Evolutionary conservation across 1,140 invertebrate species (phyloP).

Genomic region (Neodiprion virginianus): DNA sequence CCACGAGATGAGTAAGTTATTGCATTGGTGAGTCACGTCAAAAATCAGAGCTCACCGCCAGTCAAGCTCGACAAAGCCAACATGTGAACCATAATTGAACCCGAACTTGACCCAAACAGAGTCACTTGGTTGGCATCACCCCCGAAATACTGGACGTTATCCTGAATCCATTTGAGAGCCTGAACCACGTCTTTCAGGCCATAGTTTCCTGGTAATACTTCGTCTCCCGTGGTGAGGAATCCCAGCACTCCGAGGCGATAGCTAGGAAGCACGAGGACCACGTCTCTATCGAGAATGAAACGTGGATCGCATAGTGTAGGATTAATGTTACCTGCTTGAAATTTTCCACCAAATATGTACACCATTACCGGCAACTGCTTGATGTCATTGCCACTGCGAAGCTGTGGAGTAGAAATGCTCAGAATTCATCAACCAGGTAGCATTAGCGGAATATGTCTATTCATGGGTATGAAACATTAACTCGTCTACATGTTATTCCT

Average conservation of each 20-base stretch:
- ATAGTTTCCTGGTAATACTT: constrained; percentile 36
- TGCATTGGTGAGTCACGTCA: neutral
- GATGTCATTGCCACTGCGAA: neutral
- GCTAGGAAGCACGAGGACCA: neutral
- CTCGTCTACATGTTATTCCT: too few relatives aligned
- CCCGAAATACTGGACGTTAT: constrained; percentile 57
- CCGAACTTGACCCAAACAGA: constrained; percentile 55
- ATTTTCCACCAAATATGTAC: neutral
- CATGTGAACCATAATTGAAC: constrained; percentile 43
- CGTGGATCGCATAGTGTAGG: neutral
- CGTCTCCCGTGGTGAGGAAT: neutral
- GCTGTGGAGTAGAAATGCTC: neutral
- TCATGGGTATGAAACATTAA: neutral
- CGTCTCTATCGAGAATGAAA: neutral
- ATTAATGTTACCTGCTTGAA: neutral
- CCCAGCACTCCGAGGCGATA: neutral
- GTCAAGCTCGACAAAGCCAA: constrained; percentile 42
- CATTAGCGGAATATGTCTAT: neutral
- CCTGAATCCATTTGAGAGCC: constrained; percentile 56
- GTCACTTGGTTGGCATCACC: constrained; percentile 58
- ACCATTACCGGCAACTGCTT: neutral
- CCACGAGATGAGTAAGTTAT: neutral
- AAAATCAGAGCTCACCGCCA: constrained; percentile 25
- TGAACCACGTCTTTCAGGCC: constrained; percentile 55
- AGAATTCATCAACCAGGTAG: neutral